Conservation (phyloP, 2,797 vertebrate genomes). For the Odontamblyopus rebecca region DNA sequence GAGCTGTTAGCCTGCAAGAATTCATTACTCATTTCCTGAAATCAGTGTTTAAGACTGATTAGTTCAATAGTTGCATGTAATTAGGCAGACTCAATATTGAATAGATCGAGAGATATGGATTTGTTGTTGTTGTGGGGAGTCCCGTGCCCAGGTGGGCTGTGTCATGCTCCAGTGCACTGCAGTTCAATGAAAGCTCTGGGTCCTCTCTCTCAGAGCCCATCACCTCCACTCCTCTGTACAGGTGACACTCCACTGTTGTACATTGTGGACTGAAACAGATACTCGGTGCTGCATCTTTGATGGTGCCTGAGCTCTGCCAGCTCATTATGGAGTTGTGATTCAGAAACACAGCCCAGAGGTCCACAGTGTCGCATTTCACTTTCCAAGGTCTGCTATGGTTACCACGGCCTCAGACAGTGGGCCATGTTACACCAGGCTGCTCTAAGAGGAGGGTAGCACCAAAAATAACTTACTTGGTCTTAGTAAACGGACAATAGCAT, state of each 20-base stretch:
- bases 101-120: neutral
- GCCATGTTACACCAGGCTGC: slow-evolving; percentile 70
- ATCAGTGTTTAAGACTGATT: too few relatives aligned
- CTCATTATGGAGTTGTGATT: slow-evolving; percentile 82
- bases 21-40: too few relatives aligned
- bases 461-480: slow-evolving; percentile 58
- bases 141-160: neutral
- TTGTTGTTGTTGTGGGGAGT: neutral
- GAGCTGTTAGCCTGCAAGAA: too few relatives aligned
- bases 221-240: slow-evolving; percentile 30
- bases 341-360: slow-evolving; percentile 68
- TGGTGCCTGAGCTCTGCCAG: slow-evolving; percentile 64
- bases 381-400: slow-evolving; percentile 82
- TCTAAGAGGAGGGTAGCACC: slow-evolving; percentile 16
- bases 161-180: slow-evolving; percentile 19
- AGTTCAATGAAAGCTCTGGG: slow-evolving; percentile 23
- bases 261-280: slow-evolving; percentile 68
- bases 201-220: slow-evolving; percentile 11
- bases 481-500: slow-evolving; percentile 22
- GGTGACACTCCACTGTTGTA: slow-evolving; percentile 57
- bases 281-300: slow-evolving; percentile 78
- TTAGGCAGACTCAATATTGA: too few relatives aligned
- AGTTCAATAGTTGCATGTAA: too few relatives aligned
- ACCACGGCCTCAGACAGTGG: slow-evolving; percentile 76
- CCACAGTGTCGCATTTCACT: slow-evolving; percentile 79